Conservation (phyloP, 2,888 invertebrate genomes). For the Pogonocherus hispidulus region DNA sequence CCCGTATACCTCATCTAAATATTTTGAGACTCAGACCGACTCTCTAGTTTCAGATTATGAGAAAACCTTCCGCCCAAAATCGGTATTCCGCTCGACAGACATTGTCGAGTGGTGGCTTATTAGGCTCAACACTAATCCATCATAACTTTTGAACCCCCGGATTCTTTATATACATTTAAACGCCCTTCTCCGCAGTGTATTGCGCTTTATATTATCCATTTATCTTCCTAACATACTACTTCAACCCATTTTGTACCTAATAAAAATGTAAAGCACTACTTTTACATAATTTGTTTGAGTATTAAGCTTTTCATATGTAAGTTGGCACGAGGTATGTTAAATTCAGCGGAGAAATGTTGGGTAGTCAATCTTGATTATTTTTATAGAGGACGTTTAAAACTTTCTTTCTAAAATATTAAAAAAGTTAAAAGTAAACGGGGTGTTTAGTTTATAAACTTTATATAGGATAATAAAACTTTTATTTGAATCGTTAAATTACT, state of each 20-base stretch:
- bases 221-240: conserved; percentile 62
- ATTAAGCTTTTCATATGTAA: conserved; percentile 61
- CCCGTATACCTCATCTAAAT: no score
- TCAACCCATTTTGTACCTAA: conserved; percentile 61
- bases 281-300: conserved; percentile 66
- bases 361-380: conserved; percentile 34
- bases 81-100: no score
- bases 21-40: no score
- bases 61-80: no score
- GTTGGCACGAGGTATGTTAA: conserved; percentile 37
- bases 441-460: conserved; percentile 21
- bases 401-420: conserved; percentile 3
- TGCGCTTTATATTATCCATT: conserved; percentile 62
- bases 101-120: conserved; percentile 32
- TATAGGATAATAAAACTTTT: conserved; percentile 28
- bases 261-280: conserved; percentile 67
- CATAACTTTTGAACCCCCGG: conserved; percentile 62
- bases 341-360: conserved; percentile 21
- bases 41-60: no score
- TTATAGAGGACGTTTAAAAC: conserved; percentile 10
- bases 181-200: conserved; percentile 40
- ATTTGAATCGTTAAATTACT: conserved; percentile 22
- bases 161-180: conserved; percentile 58
- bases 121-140: conserved; percentile 64
- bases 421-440: conserved; percentile 15